Percentiles rank a stretch among this genome's conserved stretches.
These are phyloP conservation scores for Calephelis virginiensis DNA, from an alignment of 1,140 invertebrate species.

Conservation along the genomic window DNA sequence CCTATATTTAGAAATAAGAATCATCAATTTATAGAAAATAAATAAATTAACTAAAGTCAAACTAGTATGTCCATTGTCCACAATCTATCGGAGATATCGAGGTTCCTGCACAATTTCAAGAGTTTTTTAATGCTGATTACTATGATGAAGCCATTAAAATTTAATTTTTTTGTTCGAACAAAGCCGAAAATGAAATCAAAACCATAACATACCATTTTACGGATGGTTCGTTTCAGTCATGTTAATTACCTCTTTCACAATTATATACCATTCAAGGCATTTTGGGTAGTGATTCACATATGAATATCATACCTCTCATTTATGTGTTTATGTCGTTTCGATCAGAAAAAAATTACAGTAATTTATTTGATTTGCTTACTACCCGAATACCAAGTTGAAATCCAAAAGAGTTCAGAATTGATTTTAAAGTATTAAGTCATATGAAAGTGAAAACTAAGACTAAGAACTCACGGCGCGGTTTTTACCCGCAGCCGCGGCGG, in stretches of 20 bases:
- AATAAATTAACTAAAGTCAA: background rate
- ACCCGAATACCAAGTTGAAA: slow-evolving; percentile 1
- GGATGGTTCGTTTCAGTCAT: background rate
- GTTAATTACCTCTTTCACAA: slow-evolving; percentile 3
- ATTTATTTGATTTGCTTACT: slow-evolving; percentile 4
- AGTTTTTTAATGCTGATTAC: slow-evolving; percentile 3
- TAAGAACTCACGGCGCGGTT: background rate
- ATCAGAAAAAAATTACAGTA: background rate
- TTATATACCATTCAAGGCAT: slow-evolving; percentile 9
- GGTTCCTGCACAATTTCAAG: slow-evolving; percentile 7
- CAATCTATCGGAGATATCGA: background rate
- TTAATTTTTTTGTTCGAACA: slow-evolving; percentile 6
- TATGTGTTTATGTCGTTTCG: background rate
- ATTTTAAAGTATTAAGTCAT: slow-evolving; percentile 3
- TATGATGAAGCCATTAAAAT: slow-evolving; percentile 11
- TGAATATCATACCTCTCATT: slow-evolving; percentile 7
- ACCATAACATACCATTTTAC: slow-evolving; percentile 11
- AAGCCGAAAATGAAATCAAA: slow-evolving; percentile 4
- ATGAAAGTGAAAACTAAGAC: slow-evolving; percentile 1
- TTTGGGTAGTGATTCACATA: slow-evolving; percentile 3
- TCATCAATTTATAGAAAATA: slow-evolving; percentile 5
- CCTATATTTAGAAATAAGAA: slow-evolving; percentile 8
- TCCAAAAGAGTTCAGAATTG: slow-evolving; percentile 2
- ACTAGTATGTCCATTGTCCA: background rate
- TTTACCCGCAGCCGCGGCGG: too few relatives aligned